Percentiles rank a stretch among this genome's conserved stretches.
Conservation (phyloP, 2,113 vertebrate genomes). For the Talpa occidentalis region DNA sequence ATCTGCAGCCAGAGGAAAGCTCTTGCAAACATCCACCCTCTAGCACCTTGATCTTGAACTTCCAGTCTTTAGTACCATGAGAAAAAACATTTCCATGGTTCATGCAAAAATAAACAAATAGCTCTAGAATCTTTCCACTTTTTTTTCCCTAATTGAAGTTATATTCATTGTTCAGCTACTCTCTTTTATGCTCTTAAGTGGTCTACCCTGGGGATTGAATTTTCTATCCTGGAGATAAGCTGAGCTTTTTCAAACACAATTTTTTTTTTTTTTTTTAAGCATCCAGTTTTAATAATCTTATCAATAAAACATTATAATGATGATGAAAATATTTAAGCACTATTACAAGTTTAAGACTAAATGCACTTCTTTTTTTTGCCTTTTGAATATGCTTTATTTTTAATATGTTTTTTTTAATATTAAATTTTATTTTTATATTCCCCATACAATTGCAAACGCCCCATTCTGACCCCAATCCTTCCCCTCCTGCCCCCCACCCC, state of each 20-base stretch:
- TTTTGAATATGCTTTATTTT: no score
- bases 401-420: no score
- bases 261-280: no score
- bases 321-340: neutral
- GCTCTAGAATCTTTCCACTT: neutral
- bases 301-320: neutral
- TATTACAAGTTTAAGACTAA: neutral
- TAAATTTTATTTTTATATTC: no score
- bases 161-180: neutral
- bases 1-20: no score
- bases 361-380: accelerated
- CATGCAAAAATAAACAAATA: neutral
- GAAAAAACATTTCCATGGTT: no score
- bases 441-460: no score
- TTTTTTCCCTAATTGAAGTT: neutral
- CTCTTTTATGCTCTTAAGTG: neutral
- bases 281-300: neutral
- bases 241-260: neutral
- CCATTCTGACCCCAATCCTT: no score
- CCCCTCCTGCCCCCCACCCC: no score
- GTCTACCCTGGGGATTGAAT: neutral
- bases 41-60: no score
- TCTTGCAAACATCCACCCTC: no score
- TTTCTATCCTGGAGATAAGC: neutral
- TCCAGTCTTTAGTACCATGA: no score